Conservation (phyloP, 2,888 invertebrate species). For the Ornithoptera alexandrae region DNA sequence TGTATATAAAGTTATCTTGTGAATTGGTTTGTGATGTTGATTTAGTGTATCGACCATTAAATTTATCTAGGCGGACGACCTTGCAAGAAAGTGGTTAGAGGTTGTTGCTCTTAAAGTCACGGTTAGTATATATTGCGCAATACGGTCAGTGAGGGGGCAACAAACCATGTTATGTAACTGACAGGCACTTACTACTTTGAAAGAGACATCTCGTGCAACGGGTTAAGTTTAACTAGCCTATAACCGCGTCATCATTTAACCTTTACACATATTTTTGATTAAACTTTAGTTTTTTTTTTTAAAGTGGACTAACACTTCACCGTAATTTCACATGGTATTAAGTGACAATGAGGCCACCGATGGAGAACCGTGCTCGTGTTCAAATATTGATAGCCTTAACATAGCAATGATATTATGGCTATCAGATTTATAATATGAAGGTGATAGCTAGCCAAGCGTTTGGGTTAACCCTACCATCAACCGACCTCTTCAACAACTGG, state of each 20-base stretch:
- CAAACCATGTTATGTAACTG: slow-evolving; percentile 24
- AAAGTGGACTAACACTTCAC: too few species aligned
- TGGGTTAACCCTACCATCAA: too few species aligned
- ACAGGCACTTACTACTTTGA: slow-evolving; percentile 7
- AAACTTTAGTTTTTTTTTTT: too few species aligned
- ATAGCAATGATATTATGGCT: too few species aligned
- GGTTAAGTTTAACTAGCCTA: neutral
- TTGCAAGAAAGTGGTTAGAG: slow-evolving; percentile 29
- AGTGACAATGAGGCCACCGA: too few species aligned
- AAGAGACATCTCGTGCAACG: slow-evolving; percentile 2
- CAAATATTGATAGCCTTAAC: too few species aligned
- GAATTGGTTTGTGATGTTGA: slow-evolving; percentile 9
- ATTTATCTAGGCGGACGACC: slow-evolving; percentile 13
- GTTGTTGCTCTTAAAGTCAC: slow-evolving; percentile 19
- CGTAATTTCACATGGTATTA: too few species aligned
- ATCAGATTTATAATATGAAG: too few species aligned
- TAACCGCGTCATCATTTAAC: neutral
- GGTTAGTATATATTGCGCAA: slow-evolving; percentile 26
- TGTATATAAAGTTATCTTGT: neutral
- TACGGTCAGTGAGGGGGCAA: slow-evolving; percentile 18
- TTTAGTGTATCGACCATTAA: slow-evolving; percentile 13
- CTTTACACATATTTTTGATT: neutral
- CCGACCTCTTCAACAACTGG: too few species aligned
- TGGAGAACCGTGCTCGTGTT: too few species aligned
- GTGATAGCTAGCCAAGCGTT: too few species aligned